These are phyloP conservation scores for Notothenia coriiceps DNA, from an alignment of 2,113 vertebrate genomes.

Conservation along the genomic window DNA sequence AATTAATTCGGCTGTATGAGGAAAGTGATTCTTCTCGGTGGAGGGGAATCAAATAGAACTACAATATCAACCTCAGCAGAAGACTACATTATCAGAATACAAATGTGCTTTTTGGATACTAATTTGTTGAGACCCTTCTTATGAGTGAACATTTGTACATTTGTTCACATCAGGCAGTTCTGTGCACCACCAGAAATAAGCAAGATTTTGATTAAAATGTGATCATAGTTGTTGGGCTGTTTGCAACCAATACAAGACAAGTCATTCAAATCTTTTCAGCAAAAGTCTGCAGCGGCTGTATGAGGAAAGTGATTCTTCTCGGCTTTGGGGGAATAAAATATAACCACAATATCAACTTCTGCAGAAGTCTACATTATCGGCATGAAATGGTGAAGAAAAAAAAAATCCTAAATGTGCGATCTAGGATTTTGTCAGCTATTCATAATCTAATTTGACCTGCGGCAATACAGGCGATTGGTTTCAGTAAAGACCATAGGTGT, in stretches of 20 bases:
- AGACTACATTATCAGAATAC: background rate
- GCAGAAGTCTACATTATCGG: slow-evolving; percentile 67
- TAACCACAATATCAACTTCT: slow-evolving; percentile 62
- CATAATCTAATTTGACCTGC: slow-evolving; percentile 79
- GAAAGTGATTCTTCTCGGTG: slow-evolving; percentile 66
- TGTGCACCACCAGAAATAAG: too few relatives aligned
- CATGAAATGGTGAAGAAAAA: slow-evolving; percentile 65
- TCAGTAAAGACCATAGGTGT: slow-evolving; percentile 81
- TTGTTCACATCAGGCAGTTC: too few relatives aligned
- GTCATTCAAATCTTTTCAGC: background rate
- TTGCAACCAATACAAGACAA: too few relatives aligned
- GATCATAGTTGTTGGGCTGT: too few relatives aligned
- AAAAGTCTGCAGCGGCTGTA: slow-evolving; percentile 31
- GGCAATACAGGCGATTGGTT: slow-evolving; percentile 70
- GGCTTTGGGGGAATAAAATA: slow-evolving; percentile 65
- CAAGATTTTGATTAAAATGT: too few relatives aligned
- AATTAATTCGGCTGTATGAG: slow-evolving; percentile 50
- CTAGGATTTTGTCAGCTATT: slow-evolving; percentile 74
- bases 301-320: slow-evolving; percentile 63
- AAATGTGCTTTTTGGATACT: too few relatives aligned
- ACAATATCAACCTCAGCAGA: slow-evolving; percentile 63
- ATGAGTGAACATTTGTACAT: too few relatives aligned
- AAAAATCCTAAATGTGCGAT: slow-evolving; percentile 68
- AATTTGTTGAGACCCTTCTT: too few relatives aligned
- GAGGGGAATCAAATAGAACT: slow-evolving; percentile 69